phyloP scores from a whole-genome alignment of 1,140 invertebrate species.

The Muscidifurax raptorellus region DNA sequence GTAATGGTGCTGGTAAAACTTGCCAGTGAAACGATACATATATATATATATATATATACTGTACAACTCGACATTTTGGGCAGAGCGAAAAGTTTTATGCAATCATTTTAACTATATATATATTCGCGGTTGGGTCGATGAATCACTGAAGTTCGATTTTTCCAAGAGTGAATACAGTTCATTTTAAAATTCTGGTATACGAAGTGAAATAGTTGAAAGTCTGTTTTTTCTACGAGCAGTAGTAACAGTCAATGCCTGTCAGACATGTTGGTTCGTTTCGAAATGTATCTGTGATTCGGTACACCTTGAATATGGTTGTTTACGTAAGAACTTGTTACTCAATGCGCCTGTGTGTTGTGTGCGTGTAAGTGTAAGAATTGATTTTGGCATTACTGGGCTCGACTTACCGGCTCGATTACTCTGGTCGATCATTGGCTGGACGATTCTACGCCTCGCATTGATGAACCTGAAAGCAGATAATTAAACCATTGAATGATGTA shows the following conservation, averaged over 20 bases:
- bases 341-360: not conserved
- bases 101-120: conserved; percentile 13
- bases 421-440: conserved; percentile 98
- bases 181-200: no score
- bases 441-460: conserved; percentile 97
- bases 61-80: not conserved
- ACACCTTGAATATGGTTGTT: no score
- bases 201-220: no score
- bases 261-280: not conserved
- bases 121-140: not conserved
- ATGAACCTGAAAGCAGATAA: conserved; percentile 91
- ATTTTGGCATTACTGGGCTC: conserved; percentile 58
- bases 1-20: not conserved
- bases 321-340: conserved; percentile 5
- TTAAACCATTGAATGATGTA: conserved; percentile 14
- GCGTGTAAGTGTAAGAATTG: conserved; percentile 56
- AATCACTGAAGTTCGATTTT: no score
- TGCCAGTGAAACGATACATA: not conserved
- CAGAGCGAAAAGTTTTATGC: not conserved
- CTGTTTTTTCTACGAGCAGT: no score
- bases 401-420: conserved; percentile 97
- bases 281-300: no score
- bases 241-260: conserved; percentile 35
- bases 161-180: no score
- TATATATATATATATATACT: no score